phyloP scores from a whole-genome alignment of 2,888 invertebrate species.

The Lycocerus yunnanus region DNA sequence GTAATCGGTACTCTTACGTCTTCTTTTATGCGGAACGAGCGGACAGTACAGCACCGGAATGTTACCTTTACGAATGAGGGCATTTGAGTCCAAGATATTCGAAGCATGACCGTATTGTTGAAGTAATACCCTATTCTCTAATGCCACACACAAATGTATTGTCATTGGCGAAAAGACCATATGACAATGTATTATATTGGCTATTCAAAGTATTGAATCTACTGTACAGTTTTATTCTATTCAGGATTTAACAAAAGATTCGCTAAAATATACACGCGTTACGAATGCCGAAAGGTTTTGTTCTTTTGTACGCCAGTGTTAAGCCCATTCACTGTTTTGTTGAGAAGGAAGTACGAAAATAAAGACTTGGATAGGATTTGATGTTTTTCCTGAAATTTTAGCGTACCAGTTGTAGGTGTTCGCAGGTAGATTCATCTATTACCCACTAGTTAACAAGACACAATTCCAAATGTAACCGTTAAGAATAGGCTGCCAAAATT shows the following conservation, averaged over 20 bases:
- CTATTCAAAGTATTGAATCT: slow-evolving; percentile 54
- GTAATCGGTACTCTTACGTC: slow-evolving; percentile 37
- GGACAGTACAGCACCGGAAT: slow-evolving; percentile 32
- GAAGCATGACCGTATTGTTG: slow-evolving; percentile 44
- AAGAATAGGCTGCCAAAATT: slow-evolving; percentile 9
- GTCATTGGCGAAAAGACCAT: slow-evolving; percentile 55
- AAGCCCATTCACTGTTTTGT: slow-evolving; percentile 54
- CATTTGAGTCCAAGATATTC: slow-evolving; percentile 26
- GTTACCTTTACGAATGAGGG: slow-evolving; percentile 27
- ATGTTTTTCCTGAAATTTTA: slow-evolving; percentile 50
- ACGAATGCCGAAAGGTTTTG: slow-evolving; percentile 57
- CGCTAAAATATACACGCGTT: slow-evolving; percentile 58
- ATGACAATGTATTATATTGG: slow-evolving; percentile 58
- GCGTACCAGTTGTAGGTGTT: slow-evolving; percentile 44
- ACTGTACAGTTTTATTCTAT: slow-evolving; percentile 55
- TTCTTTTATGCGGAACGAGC: slow-evolving; percentile 32
- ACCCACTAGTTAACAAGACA: slow-evolving; percentile 28
- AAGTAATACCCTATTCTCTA: slow-evolving; percentile 52
- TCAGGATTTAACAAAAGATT: slow-evolving; percentile 48
- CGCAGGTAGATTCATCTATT: slow-evolving; percentile 40
- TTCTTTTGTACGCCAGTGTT: slow-evolving; percentile 52
- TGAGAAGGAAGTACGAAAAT: slow-evolving; percentile 54
- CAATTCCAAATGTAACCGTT: slow-evolving; percentile 6
- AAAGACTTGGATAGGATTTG: slow-evolving; percentile 48
- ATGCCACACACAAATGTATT: slow-evolving; percentile 56